These are phyloP conservation scores for Carabus problematicus DNA, from an alignment of 2,888 invertebrate species.

Conservation along the genomic window DNA sequence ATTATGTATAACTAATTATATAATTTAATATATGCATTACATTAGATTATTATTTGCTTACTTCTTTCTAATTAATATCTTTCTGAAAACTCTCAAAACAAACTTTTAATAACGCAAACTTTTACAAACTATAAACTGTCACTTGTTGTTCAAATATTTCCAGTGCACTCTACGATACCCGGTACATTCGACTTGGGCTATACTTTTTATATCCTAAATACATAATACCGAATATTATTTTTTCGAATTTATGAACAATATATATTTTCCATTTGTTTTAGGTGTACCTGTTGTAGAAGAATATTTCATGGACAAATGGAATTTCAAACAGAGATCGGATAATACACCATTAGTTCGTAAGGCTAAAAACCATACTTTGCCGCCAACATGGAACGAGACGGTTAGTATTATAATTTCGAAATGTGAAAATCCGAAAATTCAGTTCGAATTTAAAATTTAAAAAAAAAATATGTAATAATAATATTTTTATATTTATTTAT, in stretches of 20 bases:
- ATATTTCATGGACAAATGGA: conserved; percentile 56
- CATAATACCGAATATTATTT: background rate
- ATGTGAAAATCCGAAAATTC: conserved; percentile 8
- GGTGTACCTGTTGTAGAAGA: conserved; percentile 49
- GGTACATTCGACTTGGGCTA: too few relatives aligned
- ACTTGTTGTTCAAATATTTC: too few relatives aligned
- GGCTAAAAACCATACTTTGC: conserved; percentile 56
- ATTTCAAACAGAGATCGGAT: conserved; percentile 52
- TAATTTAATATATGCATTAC: too few relatives aligned
- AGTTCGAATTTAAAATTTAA: conserved; percentile 6
- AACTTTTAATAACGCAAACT: too few relatives aligned
- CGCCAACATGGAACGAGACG: conserved; percentile 56
- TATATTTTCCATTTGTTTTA: conserved; percentile 42
- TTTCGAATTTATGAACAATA: background rate
- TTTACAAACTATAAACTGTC: too few relatives aligned
- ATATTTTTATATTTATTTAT: conserved; percentile 42
- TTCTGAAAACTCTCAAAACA: too few relatives aligned
- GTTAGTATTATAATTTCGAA: conserved; percentile 52
- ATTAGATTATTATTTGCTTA: too few relatives aligned
- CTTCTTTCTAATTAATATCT: too few relatives aligned
- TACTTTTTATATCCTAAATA: too few relatives aligned
- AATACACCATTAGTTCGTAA: conserved; percentile 51
- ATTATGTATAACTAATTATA: too few relatives aligned
- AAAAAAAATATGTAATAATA: conserved; percentile 24
- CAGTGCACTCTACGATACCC: too few relatives aligned